Evolutionary conservation across 2,797 vertebrate species (phyloP).

Genomic region (Leucoraja ocellata): DNA sequence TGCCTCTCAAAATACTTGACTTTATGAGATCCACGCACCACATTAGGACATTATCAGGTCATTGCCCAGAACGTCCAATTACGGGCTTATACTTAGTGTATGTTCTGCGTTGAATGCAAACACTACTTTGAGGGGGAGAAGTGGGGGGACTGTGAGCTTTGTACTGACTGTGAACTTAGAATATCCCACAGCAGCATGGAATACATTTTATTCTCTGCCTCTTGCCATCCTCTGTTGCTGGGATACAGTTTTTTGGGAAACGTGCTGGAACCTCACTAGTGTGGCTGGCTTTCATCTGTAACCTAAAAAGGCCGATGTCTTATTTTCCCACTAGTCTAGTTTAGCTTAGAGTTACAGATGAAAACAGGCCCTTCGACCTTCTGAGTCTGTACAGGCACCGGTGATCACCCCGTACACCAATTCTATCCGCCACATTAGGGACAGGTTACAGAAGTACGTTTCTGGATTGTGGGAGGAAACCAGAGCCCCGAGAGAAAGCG

Average conservation of each 20-base stretch:
- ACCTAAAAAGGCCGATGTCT: not conserved
- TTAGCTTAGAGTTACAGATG: no score
- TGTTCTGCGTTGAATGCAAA: not conserved
- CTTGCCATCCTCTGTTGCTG: not conserved
- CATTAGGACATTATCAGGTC: not conserved
- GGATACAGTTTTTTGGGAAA: not conserved
- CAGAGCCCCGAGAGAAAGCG: no score
- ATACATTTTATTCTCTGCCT: not conserved
- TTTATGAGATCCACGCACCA: no score
- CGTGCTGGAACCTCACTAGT: not conserved
- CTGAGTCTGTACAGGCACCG: no score
- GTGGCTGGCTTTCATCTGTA: not conserved
- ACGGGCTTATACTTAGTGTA: not conserved
- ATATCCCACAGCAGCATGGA: not conserved
- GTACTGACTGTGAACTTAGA: not conserved
- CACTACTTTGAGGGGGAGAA: not conserved
- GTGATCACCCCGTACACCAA: no score
- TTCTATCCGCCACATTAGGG: no score
- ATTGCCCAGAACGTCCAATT: not conserved
- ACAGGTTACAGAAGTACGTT: no score
- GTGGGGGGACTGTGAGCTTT: no score
- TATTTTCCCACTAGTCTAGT: not conserved
- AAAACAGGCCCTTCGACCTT: no score
- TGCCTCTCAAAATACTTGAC: no score
- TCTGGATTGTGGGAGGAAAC: no score